Conservation (phyloP, 2,113 vertebrate genomes). For the Pontoporia blainvillei region DNA sequence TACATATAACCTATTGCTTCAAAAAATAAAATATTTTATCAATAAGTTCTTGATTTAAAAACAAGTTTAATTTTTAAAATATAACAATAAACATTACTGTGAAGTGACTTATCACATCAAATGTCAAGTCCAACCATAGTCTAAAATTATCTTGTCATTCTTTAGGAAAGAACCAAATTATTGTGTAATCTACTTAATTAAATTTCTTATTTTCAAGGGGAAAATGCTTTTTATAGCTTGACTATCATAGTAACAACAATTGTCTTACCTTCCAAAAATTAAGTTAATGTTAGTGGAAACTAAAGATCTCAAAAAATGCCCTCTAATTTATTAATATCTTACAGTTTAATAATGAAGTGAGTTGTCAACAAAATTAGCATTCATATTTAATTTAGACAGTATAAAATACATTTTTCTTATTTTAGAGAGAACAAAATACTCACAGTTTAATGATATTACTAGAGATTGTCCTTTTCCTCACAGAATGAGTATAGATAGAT, state of each 20-base stretch:
- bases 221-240: not conserved
- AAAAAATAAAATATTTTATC: conserved; percentile 24
- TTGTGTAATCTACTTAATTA: not conserved
- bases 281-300: not conserved
- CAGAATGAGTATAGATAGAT: not conserved
- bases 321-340: not conserved
- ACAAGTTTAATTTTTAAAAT: conserved; percentile 13
- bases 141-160: not conserved
- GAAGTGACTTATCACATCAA: not conserved
- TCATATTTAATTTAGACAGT: not conserved
- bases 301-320: not conserved
- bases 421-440: conserved; percentile 69
- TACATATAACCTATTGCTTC: conserved; percentile 71
- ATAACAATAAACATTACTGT: not conserved
- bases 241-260: not conserved
- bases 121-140: not conserved
- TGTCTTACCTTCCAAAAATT: not conserved
- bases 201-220: not conserved
- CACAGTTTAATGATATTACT: conserved; percentile 34
- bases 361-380: not conserved
- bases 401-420: not conserved
- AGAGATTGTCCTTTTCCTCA: conserved; percentile 25
- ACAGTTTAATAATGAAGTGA: conserved; percentile 25
- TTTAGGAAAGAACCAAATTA: not conserved
- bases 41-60: conserved; percentile 31